Base-by-base conservation (phyloP, 2,113 vertebrate species). In the Odontophorus gujanensis region DNA sequence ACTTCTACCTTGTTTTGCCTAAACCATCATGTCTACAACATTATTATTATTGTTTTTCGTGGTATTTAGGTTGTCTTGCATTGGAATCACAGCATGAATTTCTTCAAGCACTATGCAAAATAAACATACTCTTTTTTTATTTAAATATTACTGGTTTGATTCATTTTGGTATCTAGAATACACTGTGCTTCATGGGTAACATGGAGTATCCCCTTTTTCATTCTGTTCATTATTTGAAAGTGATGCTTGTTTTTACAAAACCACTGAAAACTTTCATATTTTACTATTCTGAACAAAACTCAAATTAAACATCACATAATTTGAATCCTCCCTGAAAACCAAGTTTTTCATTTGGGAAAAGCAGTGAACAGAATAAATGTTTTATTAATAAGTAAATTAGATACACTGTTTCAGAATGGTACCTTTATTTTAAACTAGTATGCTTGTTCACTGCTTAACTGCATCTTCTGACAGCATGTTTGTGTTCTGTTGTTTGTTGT, bases 11-110 rank as follows among this genome's bases (percentile, higher is more conserved):
- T 83, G 38, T 63, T 85, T 81, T 55, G 4, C 61, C 22, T 85
- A 85, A 78, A 50, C 34, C 65, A 48, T 81, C 21, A 32, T 40
- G 28, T 77, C 76, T 71, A 71, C 65, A 83, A 43, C 13, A 77
- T 20, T 32, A 85, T 9, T 80, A 32, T 77, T 91, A 67, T 43
- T 89, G 34, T 74, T 91, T 91, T 91, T 85, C 57, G 50, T 67
- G 32, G 32, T 87, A 58, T 83, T 95, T 90, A 82, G 72, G n/a
- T 90, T 88, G 90, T 74, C 59, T 67, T 90, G 47, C 24, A 42
- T 38, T 59, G 12, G 79, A 95, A 80, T 71, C 61, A 71, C 68
- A 93, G 57, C 65, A 40, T 43, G 50, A 4, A 47, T 83, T 91
- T 87, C 75, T 87, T 87, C 66, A 91, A 80, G n/a, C 32, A 77